Conservation (phyloP, 2,888 invertebrate species). For the Calameuta pallipes region DNA sequence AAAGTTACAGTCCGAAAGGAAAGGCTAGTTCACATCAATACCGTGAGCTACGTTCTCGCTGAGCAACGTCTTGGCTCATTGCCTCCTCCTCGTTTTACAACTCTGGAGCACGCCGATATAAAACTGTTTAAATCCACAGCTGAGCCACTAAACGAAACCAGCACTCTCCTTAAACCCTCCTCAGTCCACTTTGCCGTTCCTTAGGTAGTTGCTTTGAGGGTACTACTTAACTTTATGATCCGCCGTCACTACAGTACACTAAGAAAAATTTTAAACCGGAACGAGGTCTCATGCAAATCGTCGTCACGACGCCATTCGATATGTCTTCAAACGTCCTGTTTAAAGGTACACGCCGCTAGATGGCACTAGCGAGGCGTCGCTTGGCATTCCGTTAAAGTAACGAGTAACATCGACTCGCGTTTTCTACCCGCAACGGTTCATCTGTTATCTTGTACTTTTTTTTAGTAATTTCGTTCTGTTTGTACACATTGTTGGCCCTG, state of each 20-base stretch:
- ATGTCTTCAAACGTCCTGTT: not conserved
- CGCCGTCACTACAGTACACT: constrained; percentile 21
- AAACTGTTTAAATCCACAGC: constrained; percentile 44
- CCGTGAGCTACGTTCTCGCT: not conserved
- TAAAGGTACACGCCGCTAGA: not conserved
- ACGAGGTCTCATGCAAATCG: constrained; percentile 34
- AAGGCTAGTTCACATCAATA: not conserved
- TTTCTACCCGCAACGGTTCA: not conserved
- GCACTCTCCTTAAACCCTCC: constrained; percentile 16
- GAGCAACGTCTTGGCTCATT: constrained; percentile 32
- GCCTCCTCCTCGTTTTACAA: constrained; percentile 38
- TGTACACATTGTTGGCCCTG: not conserved
- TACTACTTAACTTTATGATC: constrained; percentile 53
- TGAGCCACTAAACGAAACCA: constrained; percentile 31
- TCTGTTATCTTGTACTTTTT: not conserved
- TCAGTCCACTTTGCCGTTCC: constrained; percentile 8
- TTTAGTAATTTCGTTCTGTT: not conserved
- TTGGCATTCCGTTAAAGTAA: not conserved
- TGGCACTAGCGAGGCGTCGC: not conserved
- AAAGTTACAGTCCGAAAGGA: not conserved
- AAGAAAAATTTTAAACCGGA: constrained; percentile 32
- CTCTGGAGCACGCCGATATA: constrained; percentile 34
- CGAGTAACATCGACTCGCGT: not conserved
- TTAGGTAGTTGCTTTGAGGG: constrained; percentile 30
- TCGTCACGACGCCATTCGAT: constrained; percentile 6